Base-by-base conservation (phyloP, 2,888 invertebrate species). In the Zhuqinia jingwanae region DNA sequence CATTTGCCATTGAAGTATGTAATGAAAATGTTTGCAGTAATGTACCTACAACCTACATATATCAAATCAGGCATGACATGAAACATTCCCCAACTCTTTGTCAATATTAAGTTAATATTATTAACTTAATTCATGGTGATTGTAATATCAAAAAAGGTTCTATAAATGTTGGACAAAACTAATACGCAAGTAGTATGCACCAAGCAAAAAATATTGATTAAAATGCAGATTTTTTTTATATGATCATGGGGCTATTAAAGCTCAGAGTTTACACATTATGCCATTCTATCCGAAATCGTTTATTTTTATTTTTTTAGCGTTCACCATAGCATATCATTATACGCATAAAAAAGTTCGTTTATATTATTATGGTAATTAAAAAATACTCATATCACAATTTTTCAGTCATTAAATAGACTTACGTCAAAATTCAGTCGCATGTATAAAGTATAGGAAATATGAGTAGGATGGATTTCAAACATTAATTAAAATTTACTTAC, bases 41-140 rank as follows among this genome's bases (percentile, higher is more conserved):
- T 27, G 15, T 50, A 36, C 5, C 36, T 6, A 42, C n/a, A n/a
- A n/a, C n/a, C n/a, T 42, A 11, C 20, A 47, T 25, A 70, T 70
- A 70, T 70, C 25, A 70, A 70, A 70, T 70, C 70, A 70, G 50
- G 70, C 70, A 70, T 70, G 47, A 25, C 47, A 47, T 70, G 70
- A 70, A 70, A n/a, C 47, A 70, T 45, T 45, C 68, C 42, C 15
- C 22, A 70, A 8, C 25, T 27, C 50, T 47, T 70, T 25, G 47
- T n/a, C 47, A 36, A n/a, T 45, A 25, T 70, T 13, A 15, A 10
- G 15, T 27, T 70, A 45, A 70, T 45, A 22, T 42, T 70, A 22
- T 45, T 70, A 22, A 45, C n/a, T n/a, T 68, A 45, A 45, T 68
- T 25, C 5, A 45, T 47, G 22, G 42, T 42, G 15, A 27, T 63